Conservation (phyloP, 2,113 vertebrate species). For the Catharus fuscescens region DNA sequence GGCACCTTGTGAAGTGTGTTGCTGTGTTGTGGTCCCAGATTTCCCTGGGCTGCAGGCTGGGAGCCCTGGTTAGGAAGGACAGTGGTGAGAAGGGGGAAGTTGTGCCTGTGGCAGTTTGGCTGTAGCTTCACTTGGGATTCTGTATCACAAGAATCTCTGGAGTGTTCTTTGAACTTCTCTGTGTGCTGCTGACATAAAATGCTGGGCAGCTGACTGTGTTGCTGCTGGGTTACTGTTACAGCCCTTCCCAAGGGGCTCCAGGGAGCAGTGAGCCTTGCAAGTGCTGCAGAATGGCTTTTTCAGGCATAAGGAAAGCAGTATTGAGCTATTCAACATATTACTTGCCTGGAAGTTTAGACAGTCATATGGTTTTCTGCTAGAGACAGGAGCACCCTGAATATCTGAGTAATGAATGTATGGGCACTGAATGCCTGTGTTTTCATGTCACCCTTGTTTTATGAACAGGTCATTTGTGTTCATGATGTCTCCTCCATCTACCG, state of each 20-base stretch:
- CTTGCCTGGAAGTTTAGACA: background rate
- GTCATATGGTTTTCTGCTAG: background rate
- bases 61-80: background rate
- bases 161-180: background rate
- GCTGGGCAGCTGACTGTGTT: background rate
- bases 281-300: background rate
- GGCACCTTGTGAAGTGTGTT: background rate
- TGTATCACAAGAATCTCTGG: background rate
- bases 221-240: background rate
- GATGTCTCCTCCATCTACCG: conserved; percentile 95
- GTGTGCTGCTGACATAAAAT: accelerated
- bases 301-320: background rate
- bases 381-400: background rate
- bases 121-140: background rate
- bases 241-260: background rate
- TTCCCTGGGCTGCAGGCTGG: background rate
- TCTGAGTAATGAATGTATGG: background rate
- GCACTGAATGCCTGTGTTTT: background rate
- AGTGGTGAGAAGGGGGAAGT: background rate
- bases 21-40: background rate
- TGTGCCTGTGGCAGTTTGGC: background rate
- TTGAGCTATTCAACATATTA: background rate
- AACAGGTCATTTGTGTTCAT: conserved; percentile 94
- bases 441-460: background rate
- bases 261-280: background rate